Conservation (phyloP, 92 coral and sea anemone species). For the Scolanthus callimorphus region DNA sequence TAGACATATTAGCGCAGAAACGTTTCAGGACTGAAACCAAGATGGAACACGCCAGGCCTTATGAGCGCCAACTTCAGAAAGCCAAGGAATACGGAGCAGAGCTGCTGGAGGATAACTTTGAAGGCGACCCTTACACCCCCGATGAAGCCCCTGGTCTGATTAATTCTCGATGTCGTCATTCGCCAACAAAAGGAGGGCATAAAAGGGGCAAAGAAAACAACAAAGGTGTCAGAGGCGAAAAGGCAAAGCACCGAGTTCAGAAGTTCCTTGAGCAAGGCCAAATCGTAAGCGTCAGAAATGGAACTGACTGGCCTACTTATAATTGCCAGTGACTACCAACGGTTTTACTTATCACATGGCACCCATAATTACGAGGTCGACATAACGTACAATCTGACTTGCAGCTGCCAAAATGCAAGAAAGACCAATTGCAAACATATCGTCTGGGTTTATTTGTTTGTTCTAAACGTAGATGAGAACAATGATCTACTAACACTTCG, state of each 20-base stretch:
- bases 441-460: not conserved
- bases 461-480: not conserved
- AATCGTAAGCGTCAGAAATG: not conserved
- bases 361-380: not conserved
- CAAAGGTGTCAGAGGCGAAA: not conserved
- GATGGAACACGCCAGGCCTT: too few species aligned
- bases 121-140: not conserved
- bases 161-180: not conserved
- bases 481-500: not conserved
- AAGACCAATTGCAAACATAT: not conserved
- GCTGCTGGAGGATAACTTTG: not conserved
- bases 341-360: not conserved
- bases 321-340: not conserved
- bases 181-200: not conserved
- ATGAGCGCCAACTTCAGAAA: not conserved
- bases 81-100: not conserved
- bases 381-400: not conserved
- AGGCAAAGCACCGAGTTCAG: not conserved
- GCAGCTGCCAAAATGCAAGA: not conserved
- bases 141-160: not conserved
- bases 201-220: not conserved
- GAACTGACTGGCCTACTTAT: not conserved
- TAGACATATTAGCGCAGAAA: too few species aligned
- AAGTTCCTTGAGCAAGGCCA: not conserved
- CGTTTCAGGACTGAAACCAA: too few species aligned